phyloP scores from a whole-genome alignment of 2,888 invertebrate genomes.

The Onthophagus sagittarius region DNA sequence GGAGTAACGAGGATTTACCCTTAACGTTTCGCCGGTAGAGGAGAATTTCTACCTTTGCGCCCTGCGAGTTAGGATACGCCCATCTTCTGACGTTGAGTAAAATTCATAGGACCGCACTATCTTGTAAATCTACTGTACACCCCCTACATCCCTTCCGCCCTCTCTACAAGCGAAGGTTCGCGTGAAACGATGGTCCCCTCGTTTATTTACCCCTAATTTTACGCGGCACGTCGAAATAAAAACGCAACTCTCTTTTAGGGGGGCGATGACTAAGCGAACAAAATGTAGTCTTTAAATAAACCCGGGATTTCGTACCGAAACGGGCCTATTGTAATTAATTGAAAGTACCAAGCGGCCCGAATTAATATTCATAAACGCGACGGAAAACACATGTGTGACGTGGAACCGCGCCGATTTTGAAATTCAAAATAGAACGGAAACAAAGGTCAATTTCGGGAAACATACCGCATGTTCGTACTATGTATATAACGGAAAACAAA shows the following conservation, averaged over 20 bases:
- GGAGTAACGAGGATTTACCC: background rate
- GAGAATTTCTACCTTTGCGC: background rate
- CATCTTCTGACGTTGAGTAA: background rate
- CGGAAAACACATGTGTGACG: background rate
- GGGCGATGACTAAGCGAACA: background rate
- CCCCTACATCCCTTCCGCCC: background rate
- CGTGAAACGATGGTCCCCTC: background rate
- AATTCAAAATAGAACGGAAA: slow-evolving; percentile 10
- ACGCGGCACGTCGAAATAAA: background rate
- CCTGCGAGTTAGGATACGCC: background rate
- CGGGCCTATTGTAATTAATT: background rate
- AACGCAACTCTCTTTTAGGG: background rate
- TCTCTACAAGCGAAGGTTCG: background rate
- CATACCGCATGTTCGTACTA: background rate
- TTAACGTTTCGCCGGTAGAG: background rate
- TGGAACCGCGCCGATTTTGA: background rate
- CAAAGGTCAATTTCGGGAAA: slow-evolving; percentile 8
- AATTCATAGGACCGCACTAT: background rate
- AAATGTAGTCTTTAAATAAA: background rate
- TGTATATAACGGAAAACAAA: background rate
- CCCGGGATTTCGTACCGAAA: background rate
- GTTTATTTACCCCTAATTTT: background rate
- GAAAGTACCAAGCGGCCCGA: background rate
- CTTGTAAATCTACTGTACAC: background rate
- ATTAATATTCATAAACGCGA: slow-evolving; percentile 7